Conservation (phyloP, 2,888 invertebrate genomes). For the Oligia strigilis region DNA sequence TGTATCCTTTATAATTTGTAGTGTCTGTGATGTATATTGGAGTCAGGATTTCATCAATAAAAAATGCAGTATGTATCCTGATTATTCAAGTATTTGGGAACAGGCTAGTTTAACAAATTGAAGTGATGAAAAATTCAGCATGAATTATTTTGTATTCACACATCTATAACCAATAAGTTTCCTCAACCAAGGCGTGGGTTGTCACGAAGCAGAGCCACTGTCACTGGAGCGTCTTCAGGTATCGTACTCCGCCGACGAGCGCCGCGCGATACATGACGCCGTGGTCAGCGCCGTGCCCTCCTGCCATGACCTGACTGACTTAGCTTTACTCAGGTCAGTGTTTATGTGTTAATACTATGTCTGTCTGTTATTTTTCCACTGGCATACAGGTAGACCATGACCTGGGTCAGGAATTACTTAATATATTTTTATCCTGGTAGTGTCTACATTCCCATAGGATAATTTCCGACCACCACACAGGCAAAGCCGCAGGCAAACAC, state of each 20-base stretch:
- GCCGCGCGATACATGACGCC: slow-evolving; percentile 90
- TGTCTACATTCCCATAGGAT: neutral
- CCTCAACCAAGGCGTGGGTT: slow-evolving; percentile 80
- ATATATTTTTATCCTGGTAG: neutral
- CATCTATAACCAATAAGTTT: slow-evolving; percentile 58
- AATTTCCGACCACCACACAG: neutral
- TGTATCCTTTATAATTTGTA: slow-evolving; percentile 75
- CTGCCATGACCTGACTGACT: slow-evolving; percentile 78
- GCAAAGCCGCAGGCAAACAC: no score
- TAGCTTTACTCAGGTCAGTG: slow-evolving; percentile 73
- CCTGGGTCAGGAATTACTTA: neutral
- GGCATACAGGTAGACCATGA: neutral
- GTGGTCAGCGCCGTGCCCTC: slow-evolving; percentile 82
- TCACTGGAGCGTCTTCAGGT: slow-evolving; percentile 79
- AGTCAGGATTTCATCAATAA: neutral
- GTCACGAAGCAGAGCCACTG: slow-evolving; percentile 73
- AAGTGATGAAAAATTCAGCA: neutral
- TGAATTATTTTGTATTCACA: neutral
- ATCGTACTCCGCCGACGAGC: slow-evolving; percentile 89
- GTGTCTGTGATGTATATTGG: neutral
- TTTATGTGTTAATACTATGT: neutral
- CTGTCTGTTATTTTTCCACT: neutral
- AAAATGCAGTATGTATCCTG: neutral
- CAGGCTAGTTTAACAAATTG: neutral
- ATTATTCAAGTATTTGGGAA: neutral